phyloP scores from a whole-genome alignment of 2,888 invertebrate species.

The Diarsia mendica region DNA sequence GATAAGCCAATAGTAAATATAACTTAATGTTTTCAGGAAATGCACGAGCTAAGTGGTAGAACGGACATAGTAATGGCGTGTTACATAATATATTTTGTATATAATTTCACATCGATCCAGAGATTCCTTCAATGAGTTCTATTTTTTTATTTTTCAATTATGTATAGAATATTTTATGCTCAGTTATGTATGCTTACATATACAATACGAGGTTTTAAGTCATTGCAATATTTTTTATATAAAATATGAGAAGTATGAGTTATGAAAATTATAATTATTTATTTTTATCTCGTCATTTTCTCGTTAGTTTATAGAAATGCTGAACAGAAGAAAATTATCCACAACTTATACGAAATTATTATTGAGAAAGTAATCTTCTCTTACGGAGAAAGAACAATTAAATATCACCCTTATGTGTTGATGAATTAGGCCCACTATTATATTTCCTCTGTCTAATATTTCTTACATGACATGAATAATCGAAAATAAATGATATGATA shows the following conservation, averaged over 20 bases:
- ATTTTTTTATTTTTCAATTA: slow-evolving; percentile 67
- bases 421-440: background rate
- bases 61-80: slow-evolving; percentile 71
- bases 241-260: slow-evolving; percentile 27
- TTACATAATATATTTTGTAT: slow-evolving; percentile 79
- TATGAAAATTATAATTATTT: slow-evolving; percentile 27
- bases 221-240: slow-evolving; percentile 40
- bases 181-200: slow-evolving; percentile 57
- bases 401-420: background rate
- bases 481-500: slow-evolving; percentile 3
- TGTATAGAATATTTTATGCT: slow-evolving; percentile 59
- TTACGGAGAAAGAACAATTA: background rate
- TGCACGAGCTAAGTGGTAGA: slow-evolving; percentile 64
- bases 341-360: background rate
- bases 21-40: slow-evolving; percentile 69
- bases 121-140: slow-evolving; percentile 66
- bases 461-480: slow-evolving; percentile 6
- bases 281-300: slow-evolving; percentile 11
- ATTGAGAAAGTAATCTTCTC: background rate
- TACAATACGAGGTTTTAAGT: slow-evolving; percentile 35
- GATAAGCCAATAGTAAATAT: background rate
- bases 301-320: slow-evolving; percentile 8
- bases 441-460: slow-evolving; percentile 14
- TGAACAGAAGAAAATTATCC: slow-evolving; percentile 4
- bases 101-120: slow-evolving; percentile 72